A percentile compares a stretch with the other conserved stretches of the same genome.
phyloP scores from a whole-genome alignment of 2,113 vertebrate genomes.

The Gobius niger region DNA sequence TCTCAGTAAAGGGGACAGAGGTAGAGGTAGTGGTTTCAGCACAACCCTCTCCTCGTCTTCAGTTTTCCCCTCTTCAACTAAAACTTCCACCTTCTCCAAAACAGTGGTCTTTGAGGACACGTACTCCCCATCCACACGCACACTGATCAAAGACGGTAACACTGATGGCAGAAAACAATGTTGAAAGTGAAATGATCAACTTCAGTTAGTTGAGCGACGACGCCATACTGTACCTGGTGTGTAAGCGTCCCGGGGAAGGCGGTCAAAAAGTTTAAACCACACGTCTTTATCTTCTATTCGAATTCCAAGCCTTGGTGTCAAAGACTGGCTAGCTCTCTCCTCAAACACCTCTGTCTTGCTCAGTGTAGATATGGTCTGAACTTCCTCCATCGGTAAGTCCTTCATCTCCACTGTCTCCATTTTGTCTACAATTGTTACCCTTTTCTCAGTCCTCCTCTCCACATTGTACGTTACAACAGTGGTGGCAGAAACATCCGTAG shows the following conservation, averaged over 20 bases:
- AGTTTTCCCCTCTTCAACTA: slow-evolving; percentile 21
- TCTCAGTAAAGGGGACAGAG: slow-evolving; percentile 7
- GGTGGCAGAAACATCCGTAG: background rate
- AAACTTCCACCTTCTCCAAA: slow-evolving; percentile 18
- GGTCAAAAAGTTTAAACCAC: slow-evolving; percentile 61
- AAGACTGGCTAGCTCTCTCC: slow-evolving; percentile 4
- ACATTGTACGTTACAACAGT: slow-evolving; percentile 21
- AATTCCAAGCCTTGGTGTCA: slow-evolving; percentile 6
- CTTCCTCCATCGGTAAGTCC: slow-evolving; percentile 5
- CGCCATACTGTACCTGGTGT: slow-evolving; percentile 60
- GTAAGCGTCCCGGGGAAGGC: slow-evolving; percentile 35
- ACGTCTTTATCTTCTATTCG: slow-evolving; percentile 37
- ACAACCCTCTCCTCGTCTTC: background rate
- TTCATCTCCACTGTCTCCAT: background rate
- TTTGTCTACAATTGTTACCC: slow-evolving; percentile 37
- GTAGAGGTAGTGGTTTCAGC: slow-evolving; percentile 6
- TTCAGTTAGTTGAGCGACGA: background rate
- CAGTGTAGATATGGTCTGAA: slow-evolving; percentile 5
- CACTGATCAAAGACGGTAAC: slow-evolving; percentile 20
- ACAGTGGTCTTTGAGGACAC: slow-evolving; percentile 10
- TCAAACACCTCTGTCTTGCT: slow-evolving; percentile 10
- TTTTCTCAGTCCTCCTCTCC: slow-evolving; percentile 28
- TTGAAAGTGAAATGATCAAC: background rate
- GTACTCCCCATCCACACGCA: slow-evolving; percentile 24
- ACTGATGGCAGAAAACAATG: slow-evolving; percentile 9